phyloP scores from a whole-genome alignment of 2,113 vertebrate species.

The Sinosuthora webbiana region DNA sequence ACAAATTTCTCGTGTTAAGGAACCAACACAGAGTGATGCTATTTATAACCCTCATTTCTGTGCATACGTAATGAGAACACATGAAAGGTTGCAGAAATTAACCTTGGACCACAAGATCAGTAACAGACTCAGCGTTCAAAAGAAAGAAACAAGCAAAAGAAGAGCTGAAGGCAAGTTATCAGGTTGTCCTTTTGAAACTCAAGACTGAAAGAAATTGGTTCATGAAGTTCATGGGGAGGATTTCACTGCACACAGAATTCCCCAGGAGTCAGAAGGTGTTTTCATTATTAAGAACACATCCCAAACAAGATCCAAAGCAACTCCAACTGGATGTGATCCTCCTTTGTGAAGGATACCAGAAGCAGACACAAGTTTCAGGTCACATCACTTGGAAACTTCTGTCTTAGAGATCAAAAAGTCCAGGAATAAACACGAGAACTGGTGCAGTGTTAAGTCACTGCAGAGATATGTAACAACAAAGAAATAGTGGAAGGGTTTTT shows the following conservation, averaged over 20 bases:
- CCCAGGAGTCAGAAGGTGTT: not conserved
- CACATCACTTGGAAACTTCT: not conserved
- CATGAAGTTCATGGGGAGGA: not conserved
- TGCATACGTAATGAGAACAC: not conserved
- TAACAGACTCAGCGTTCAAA: not conserved
- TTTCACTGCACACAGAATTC: not conserved
- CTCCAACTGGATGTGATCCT: not conserved
- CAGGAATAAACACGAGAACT: not conserved
- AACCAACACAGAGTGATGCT: not conserved
- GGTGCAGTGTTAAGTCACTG: not conserved
- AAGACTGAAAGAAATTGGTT: not conserved
- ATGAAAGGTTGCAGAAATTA: conserved; percentile 6
- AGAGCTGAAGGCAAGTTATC: not conserved
- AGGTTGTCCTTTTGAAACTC: not conserved
- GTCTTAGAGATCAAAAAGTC: not conserved
- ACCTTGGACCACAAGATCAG: not conserved
- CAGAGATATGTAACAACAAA: not conserved
- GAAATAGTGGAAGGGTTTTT: not conserved
- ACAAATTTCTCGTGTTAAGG: not conserved
- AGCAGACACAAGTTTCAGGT: not conserved
- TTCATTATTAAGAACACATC: not conserved
- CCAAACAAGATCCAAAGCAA: not conserved
- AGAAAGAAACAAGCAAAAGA: not conserved
- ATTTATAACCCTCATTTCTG: not conserved
- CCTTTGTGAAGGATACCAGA: not conserved